Evolutionary conservation across 2,888 invertebrate species (phyloP).

Genomic region (Loripinus fragilis): DNA sequence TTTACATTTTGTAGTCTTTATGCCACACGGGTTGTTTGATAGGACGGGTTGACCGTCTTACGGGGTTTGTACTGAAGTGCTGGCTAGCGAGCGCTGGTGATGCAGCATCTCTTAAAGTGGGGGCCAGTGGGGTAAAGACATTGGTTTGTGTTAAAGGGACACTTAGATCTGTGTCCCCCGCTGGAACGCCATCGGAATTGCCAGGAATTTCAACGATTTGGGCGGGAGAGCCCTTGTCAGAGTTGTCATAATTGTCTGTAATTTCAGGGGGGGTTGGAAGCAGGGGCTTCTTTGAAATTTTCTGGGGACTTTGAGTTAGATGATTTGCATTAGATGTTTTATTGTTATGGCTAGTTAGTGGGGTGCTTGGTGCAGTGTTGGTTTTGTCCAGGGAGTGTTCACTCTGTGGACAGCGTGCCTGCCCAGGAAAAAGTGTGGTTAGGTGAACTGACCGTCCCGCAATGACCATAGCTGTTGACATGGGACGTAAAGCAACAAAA

Average conservation of each 20-base stretch:
- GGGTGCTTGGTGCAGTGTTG: neutral
- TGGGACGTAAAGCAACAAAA: no score
- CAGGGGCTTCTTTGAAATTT: neutral
- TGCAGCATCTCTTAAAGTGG: neutral
- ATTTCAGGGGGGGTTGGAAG: neutral
- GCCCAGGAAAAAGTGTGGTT: no score
- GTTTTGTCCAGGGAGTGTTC: neutral
- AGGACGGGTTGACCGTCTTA: no score
- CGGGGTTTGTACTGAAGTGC: no score
- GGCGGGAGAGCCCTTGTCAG: neutral
- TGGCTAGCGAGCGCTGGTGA: neutral
- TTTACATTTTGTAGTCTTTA: no score
- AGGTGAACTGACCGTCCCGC: no score
- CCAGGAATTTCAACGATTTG: neutral
- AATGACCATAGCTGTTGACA: no score
- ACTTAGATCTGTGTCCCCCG: neutral
- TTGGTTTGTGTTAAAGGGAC: no score
- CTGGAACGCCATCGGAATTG: neutral
- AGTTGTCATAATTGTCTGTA: no score
- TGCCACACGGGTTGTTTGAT: no score
- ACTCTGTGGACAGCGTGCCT: neutral
- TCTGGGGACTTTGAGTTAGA: no score
- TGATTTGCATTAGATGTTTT: no score
- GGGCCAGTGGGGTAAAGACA: neutral
- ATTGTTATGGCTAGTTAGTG: neutral